These are phyloP conservation scores for Thalassoma bifasciatum DNA, from an alignment of 2,113 vertebrate genomes.

Conservation along the genomic window DNA sequence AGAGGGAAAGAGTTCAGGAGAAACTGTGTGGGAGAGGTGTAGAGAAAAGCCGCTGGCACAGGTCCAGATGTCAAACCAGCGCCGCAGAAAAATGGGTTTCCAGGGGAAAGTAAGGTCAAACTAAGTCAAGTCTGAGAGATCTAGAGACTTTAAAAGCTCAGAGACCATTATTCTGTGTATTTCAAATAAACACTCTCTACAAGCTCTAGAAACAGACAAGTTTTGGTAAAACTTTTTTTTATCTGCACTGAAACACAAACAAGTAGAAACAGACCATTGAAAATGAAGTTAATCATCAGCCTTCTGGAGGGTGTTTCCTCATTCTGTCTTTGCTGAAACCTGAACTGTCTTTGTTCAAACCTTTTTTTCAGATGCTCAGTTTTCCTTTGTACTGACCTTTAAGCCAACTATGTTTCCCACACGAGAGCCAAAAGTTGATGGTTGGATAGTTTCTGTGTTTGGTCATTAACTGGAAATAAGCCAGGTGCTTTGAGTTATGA, in stretches of 20 bases:
- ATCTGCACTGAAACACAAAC: slow-evolving; percentile 20
- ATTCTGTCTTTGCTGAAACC: slow-evolving; percentile 20
- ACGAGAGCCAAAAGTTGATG: neutral
- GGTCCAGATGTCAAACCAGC: slow-evolving; percentile 61
- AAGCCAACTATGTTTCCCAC: neutral
- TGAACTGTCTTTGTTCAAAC: slow-evolving; percentile 32
- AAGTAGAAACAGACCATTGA: slow-evolving; percentile 1
- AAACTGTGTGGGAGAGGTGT: slow-evolving; percentile 59
- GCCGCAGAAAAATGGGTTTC: slow-evolving; percentile 54
- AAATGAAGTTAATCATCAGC: slow-evolving; percentile 49
- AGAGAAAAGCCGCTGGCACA: slow-evolving; percentile 55
- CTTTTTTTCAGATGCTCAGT: neutral
- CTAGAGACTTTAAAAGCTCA: slow-evolving; percentile 22
- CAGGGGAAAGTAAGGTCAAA: slow-evolving; percentile 69
- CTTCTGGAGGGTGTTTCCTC: slow-evolving; percentile 15
- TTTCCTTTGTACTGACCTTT: slow-evolving; percentile 6
- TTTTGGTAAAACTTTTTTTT: neutral
- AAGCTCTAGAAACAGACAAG: neutral
- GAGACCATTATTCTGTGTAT: slow-evolving; percentile 16
- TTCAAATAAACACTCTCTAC: slow-evolving; percentile 11
- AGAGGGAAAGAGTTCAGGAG: slow-evolving; percentile 48
- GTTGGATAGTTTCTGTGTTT: slow-evolving; percentile 39
- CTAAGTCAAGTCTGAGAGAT: slow-evolving; percentile 38
- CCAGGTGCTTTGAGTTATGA: slow-evolving; percentile 45
- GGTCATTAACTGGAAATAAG: slow-evolving; percentile 40